Evolutionary conservation across 2,113 vertebrate genomes (phyloP), one percentile per base, ranked within the genome.

Genomic region (Smithornis capensis): DNA sequence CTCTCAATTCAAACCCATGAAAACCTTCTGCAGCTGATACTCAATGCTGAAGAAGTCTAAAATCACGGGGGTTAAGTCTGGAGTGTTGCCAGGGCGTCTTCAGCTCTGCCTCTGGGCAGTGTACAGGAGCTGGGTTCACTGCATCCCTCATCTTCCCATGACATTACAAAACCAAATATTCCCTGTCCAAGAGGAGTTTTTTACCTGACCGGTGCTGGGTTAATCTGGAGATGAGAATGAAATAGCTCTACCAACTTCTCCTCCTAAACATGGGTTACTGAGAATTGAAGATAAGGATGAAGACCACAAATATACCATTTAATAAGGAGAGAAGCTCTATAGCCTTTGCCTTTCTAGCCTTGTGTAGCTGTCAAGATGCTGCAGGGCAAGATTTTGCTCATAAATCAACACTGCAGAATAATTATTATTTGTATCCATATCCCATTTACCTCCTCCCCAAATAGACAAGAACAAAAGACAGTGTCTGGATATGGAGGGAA

Each of bases 351-450:
- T 67, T 89, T 21, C 47, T 15, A 47, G 52, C 38, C 56, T 59
- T 15, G 19, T 27, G 38, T 22, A 78, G 60, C 70, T 84, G 38
- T 52, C 74, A 84, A 82, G 60, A 19, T 87, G 84, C 84, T 92
- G 56, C 65, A 71, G 57, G 78, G 78, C 56, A 94, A 89, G 27
- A 91, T 64, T 92, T 68, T 91, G 81, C 52, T 82, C 40, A 59
- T 50, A 60, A 82, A 92, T 89, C 81, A 82, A 40, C 52, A 44
- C 33, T 0, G 0, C 38, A 37, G 57, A 49, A 84, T 78, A 91
- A 82, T 87, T 68, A 82, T 16, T 57, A 57, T 78, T 84, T 4
- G 2, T 29, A 67, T 27, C 68, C 64, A 89, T 57, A 77, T 38
- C 80, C 68, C 68, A 70, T 79, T 62, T 89, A 62, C 35, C 28